Base-by-base conservation (phyloP, 2,113 vertebrate genomes). In the Pheucticus melanocephalus region DNA sequence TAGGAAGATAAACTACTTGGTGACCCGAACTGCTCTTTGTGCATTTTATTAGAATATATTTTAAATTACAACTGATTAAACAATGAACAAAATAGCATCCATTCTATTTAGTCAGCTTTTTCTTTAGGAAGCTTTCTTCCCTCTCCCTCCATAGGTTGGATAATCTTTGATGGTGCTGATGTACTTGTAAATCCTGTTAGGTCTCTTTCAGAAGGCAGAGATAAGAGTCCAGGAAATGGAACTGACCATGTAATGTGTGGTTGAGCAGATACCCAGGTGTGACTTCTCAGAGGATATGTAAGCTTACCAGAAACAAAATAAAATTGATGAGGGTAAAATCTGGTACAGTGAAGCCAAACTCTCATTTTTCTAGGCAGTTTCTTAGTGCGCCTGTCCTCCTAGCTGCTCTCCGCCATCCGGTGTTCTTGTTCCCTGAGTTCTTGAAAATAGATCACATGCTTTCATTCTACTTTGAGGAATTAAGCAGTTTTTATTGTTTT, bases 281-380 rank as follows among this genome's bases (percentile, higher is more conserved):
- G 82, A 33, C 12, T 66, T 82, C 28, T 66, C 61, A 48, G 47
- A 37, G 25, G 50, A 28, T 33, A 57, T 70, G 8, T 50, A 59
- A 84, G 18, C 20, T 53, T 45, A 31, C 25, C 11, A 30, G 53
- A 81, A 87, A 35, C 28, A 33, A 53, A 72, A 15, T 15, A 40
- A 15, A 83, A 48, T 4, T 61, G 50, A 5, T 44, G 19, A 48
- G 22, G 51, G 9, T 61, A 80, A 68, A 83, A n/a, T 39, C 19
- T 1, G 4, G 4, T 31, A n/a, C 30, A 8, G 16, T 18, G 14
- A 12, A 71, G 27, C 15, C 5, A 24, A 54, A 24, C 7, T 69
- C 0, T 0, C 0, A 0, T 83, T 80, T 4, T 45, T 60, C 9
- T 25, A 2, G 31, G 42, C 22, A 10, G 12, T 88, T 64, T 80